Evolutionary conservation across 2,113 vertebrate genomes (phyloP).

Genomic region (Tychaedon coryphoeus): DNA sequence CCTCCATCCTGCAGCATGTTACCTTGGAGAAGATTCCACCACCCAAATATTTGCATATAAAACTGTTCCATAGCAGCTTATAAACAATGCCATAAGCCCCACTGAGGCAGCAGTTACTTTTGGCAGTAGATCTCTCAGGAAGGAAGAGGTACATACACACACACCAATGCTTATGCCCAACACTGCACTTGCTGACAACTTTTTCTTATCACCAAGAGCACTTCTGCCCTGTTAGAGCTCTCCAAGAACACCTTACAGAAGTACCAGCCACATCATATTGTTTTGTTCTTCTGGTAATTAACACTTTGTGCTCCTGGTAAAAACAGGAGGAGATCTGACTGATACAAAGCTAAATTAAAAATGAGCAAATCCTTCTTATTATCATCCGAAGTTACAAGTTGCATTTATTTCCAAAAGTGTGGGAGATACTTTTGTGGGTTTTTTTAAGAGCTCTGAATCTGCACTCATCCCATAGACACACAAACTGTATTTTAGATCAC

Average conservation of each 20-base stretch:
- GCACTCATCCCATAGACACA: background rate
- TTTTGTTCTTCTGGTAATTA: background rate
- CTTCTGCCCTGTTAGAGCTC: background rate
- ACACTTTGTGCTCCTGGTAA: background rate
- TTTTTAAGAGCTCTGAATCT: background rate
- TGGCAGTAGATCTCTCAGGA: background rate
- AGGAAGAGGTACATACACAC: background rate
- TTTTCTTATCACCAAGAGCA: background rate
- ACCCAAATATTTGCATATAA: background rate
- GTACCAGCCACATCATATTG: background rate
- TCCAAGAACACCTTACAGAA: background rate
- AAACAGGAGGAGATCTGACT: background rate
- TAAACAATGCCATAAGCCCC: background rate
- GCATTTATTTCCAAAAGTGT: background rate
- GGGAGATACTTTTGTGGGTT: background rate
- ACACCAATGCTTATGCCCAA: background rate
- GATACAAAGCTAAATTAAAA: background rate
- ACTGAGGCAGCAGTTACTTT: background rate
- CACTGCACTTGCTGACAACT: accelerated
- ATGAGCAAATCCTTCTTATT: background rate
- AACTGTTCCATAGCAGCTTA: background rate
- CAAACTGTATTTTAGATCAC: background rate
- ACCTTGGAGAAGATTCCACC: background rate
- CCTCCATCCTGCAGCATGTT: background rate
- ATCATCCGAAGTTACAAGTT: background rate